Conservation (phyloP, 2,888 invertebrate genomes). For the Lasioglossum figueresi region DNA sequence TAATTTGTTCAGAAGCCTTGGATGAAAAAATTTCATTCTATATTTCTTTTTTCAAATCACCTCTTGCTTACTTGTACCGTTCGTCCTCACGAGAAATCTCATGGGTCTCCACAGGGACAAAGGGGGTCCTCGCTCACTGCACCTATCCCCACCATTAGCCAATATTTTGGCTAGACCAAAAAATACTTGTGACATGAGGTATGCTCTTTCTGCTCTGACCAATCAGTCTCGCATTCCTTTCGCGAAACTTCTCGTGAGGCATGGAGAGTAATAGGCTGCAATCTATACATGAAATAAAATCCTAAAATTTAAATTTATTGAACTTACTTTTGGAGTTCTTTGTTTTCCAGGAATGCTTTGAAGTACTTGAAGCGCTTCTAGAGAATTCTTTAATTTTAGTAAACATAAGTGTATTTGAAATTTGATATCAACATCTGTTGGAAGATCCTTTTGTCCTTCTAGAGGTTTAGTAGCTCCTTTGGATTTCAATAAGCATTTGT, state of each 20-base stretch:
- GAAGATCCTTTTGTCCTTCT: conserved; percentile 85
- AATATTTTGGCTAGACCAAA: not conserved
- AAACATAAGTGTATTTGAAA: conserved; percentile 90
- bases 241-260: no score
- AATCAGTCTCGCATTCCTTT: no score
- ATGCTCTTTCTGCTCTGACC: no score
- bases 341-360: conserved; percentile 87
- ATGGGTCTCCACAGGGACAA: not conserved
- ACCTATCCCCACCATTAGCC: not conserved
- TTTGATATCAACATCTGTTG: conserved; percentile 89
- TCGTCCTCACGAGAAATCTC: not conserved
- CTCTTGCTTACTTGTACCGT: not conserved
- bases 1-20: not conserved
- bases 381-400: conserved; percentile 87
- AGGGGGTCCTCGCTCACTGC: not conserved
- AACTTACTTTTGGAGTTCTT: conserved; percentile 87
- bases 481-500: conserved; percentile 87
- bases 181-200: not conserved
- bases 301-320: conserved; percentile 18
- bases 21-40: not conserved
- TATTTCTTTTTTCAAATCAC: not conserved
- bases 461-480: conserved; percentile 84
- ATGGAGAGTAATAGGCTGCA: not conserved
- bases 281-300: conserved; percentile 2
- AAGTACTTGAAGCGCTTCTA: conserved; percentile 86